Evolutionary conservation across 2,113 vertebrate genomes (phyloP).

Genomic region (Grammomys surdaster): DNA sequence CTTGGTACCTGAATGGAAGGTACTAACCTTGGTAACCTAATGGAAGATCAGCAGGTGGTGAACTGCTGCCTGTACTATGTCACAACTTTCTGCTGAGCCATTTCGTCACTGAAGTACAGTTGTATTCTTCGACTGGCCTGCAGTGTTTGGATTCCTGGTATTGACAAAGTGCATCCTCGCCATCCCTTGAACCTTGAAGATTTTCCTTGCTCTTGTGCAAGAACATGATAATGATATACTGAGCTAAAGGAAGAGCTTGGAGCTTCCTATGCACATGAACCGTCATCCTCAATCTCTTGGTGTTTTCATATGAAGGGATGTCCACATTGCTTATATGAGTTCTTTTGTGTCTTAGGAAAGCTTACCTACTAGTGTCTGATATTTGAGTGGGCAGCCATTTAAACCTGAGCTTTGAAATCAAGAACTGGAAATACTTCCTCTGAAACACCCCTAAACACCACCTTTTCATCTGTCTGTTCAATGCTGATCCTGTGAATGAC

Average conservation of each 20-base stretch:
- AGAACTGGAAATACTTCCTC: not conserved
- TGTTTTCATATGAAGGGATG: not conserved
- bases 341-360: not conserved
- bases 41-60: no score
- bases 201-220: not conserved
- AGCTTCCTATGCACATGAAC: not conserved
- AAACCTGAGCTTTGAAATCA: not conserved
- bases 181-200: no score
- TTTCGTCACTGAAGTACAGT: not conserved
- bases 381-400: not conserved
- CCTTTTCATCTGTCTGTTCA: not conserved
- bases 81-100: not conserved
- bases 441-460: not conserved
- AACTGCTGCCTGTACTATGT: not conserved
- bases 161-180: not conserved
- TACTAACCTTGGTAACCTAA: no score
- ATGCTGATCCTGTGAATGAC: not conserved
- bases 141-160: no score
- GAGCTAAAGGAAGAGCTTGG: no score
- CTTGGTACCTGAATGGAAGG: not conserved
- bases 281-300: not conserved
- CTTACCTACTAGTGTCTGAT: not conserved
- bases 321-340: not conserved
- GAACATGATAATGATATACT: not conserved
- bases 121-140: not conserved